Base-by-base conservation (phyloP, 2,113 vertebrate genomes). In the Crotalus horridus region DNA sequence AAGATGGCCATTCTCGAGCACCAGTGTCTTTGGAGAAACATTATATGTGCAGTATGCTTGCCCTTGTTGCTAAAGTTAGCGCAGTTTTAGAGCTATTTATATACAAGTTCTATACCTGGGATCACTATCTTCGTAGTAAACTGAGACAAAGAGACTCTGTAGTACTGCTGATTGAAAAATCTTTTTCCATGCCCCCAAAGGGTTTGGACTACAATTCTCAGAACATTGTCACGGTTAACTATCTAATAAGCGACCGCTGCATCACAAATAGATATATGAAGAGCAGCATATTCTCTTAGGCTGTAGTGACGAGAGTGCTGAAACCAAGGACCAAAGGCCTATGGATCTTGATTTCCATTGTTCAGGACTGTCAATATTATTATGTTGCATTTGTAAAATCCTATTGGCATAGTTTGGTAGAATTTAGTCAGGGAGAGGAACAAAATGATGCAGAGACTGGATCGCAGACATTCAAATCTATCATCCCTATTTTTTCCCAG, bases 331-430 rank as follows among this genome's bases (percentile, higher is more conserved):
- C 21, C n/a, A 24, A 51, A 61, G 92, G 26, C 43, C 17, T 51
- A 11, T 58, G 54, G 46, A 51, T 85, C 59, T 54, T 61, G 20
- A 20, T 58, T 55, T 9, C 9, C 48, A 46, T 54, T 51, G 21
- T 61, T 54, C 46, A 21, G 56, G 89, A 20, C 8, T 55, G 11
- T 26, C 12, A 8, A 87, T 48, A 33, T 61, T 53, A 39, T 61
- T 86, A n/a, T 64, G 46, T 15, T 61, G 89, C 55, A 46, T 61
- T 93, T 90, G 74, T 85, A 90, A 90, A 61, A 90, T 93, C 88
- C 23, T 48, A 64, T 64, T n/a, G 26, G 8, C 21, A 51, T 8
- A 26, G 88, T 46, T 86, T 86, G 48, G 29, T 86, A 48, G n/a
- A 58, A 33, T 48, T 58, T 48, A 64, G 74, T 46, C 59, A 81